Evolutionary conservation across 1,140 invertebrate genomes (phyloP).

Genomic region (Anastatus disparis): DNA sequence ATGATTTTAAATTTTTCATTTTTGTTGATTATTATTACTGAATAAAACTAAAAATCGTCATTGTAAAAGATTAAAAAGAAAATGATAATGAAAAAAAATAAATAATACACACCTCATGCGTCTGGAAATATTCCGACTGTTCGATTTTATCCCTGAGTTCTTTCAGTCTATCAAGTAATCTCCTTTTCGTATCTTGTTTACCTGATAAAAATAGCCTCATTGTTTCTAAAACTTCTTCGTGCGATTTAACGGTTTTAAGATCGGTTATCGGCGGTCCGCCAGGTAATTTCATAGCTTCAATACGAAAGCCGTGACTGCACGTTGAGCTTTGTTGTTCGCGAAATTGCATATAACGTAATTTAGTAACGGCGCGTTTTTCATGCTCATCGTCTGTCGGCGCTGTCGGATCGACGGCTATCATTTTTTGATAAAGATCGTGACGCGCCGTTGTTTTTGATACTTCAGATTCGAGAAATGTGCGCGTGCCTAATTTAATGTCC

Average conservation of each 20-base stretch:
- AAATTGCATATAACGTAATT: conserved; percentile 95
- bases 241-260: conserved; percentile 80
- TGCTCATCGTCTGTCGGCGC: conserved; percentile 89
- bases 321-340: conserved; percentile 93
- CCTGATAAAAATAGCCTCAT: conserved; percentile 82
- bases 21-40: too few species aligned
- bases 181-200: conserved; percentile 72
- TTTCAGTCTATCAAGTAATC: conserved; percentile 79
- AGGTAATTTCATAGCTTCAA: conserved; percentile 92
- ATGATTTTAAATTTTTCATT: too few species aligned
- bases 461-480: conserved; percentile 94
- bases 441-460: conserved; percentile 85
- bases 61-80: too few species aligned
- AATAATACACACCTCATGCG: conserved; percentile 80
- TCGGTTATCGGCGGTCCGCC: conserved; percentile 80
- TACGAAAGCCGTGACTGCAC: conserved; percentile 91
- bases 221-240: conserved; percentile 81
- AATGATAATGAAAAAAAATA: too few species aligned
- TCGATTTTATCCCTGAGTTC: conserved; percentile 84
- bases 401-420: conserved; percentile 90
- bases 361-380: conserved; percentile 82
- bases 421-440: conserved; percentile 87
- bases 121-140: conserved; percentile 86
- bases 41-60: too few species aligned
- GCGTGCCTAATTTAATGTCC: conserved; percentile 92